Evolutionary conservation across 2,888 invertebrate species (phyloP).

Genomic region (Strigamia crassipes): DNA sequence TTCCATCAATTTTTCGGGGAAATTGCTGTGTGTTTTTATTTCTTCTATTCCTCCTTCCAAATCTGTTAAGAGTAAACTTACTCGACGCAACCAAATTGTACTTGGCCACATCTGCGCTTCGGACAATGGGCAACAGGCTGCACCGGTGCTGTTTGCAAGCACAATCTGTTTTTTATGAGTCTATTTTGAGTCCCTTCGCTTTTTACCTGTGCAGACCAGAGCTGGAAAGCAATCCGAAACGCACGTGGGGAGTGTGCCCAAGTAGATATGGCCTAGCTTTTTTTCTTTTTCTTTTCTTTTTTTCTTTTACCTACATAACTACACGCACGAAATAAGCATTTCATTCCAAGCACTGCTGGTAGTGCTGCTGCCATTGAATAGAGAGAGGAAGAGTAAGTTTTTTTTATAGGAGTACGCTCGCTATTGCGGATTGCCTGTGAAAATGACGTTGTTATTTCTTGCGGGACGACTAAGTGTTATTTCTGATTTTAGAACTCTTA

Average conservation of each 20-base stretch:
- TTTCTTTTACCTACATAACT: conserved; percentile 1
- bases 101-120: conserved; percentile 35
- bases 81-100: conserved; percentile 35
- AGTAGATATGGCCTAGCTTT: conserved; percentile 30
- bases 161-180: conserved; percentile 42
- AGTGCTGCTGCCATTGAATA: conserved; percentile 4
- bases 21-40: conserved; percentile 26
- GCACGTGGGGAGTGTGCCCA: conserved; percentile 40
- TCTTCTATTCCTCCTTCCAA: conserved; percentile 14
- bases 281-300: background rate
- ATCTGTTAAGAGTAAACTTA: conserved; percentile 40
- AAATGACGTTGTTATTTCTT: conserved; percentile 19
- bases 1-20: conserved; percentile 34
- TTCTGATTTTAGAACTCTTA: background rate
- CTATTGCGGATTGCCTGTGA: conserved; percentile 13
- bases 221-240: conserved; percentile 38
- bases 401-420: background rate
- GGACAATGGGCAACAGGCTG: conserved; percentile 40
- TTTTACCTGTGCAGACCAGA: conserved; percentile 37
- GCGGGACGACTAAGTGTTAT: background rate
- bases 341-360: conserved; percentile 4
- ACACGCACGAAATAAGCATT: conserved; percentile 38
- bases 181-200: conserved; percentile 42
- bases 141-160: conserved; percentile 32
- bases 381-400: background rate